These are phyloP conservation scores for Vandiemenella viatica DNA, from an alignment of 2,888 invertebrate genomes.

Conservation along the genomic window DNA sequence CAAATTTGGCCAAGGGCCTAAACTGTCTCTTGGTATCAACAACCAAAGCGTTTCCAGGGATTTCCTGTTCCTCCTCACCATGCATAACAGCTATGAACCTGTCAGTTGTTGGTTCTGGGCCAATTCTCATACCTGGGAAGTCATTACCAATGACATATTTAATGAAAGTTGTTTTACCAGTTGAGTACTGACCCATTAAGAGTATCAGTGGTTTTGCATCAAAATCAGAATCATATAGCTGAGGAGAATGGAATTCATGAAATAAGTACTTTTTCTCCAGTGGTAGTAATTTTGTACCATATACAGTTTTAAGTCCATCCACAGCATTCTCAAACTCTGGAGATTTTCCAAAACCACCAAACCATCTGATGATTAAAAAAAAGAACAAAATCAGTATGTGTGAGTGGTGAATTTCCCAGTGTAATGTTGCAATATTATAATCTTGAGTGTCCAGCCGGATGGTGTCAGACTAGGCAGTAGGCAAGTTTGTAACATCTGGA, in stretches of 20 bases:
- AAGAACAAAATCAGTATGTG: too few relatives aligned
- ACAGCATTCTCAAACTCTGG: too few relatives aligned
- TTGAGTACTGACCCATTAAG: constrained; percentile 94
- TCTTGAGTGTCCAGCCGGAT: too few relatives aligned
- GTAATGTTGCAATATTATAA: too few relatives aligned
- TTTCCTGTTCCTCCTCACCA: constrained; percentile 31
- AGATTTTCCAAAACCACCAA: too few relatives aligned
- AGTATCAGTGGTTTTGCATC: constrained; percentile 98
- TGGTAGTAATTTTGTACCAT: constrained; percentile 77
- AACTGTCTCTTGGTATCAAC: constrained; percentile 49
- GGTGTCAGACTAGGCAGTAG: too few relatives aligned
- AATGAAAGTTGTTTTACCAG: constrained; percentile 94
- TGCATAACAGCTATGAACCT: constrained; percentile 46
- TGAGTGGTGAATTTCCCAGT: too few relatives aligned
- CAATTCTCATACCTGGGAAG: constrained; percentile 49
- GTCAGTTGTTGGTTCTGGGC: constrained; percentile 50
- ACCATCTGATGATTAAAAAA: too few relatives aligned
- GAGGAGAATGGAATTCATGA: constrained; percentile 93
- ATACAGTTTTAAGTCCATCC: constrained; percentile 87
- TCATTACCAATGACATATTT: constrained; percentile 62
- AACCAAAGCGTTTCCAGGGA: constrained; percentile 50
- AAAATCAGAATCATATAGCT: constrained; percentile 91
- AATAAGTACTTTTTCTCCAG: constrained; percentile 81
- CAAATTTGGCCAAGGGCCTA: constrained; percentile 42
- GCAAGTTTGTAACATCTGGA: too few relatives aligned